phyloP scores from a whole-genome alignment of 1,140 invertebrate genomes.

The Diplogasteroides magnus region DNA sequence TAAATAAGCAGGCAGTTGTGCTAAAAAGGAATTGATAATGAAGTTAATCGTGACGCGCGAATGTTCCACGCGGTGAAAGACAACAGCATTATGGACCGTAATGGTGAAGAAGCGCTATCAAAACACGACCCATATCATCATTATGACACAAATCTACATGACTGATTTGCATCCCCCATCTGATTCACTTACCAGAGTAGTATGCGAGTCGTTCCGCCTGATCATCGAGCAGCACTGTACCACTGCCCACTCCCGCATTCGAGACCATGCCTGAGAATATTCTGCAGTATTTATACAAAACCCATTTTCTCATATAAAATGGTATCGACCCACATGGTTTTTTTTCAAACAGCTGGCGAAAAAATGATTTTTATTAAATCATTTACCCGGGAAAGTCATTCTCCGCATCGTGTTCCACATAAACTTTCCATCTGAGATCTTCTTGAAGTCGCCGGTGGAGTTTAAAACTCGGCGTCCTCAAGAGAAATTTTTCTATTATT shows the following conservation, averaged over 20 bases:
- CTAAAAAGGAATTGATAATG: conserved; percentile 46
- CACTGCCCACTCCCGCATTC: conserved; percentile 35
- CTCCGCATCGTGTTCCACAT: conserved; percentile 43
- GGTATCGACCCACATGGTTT: too few species aligned
- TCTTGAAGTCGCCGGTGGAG: conserved; percentile 33
- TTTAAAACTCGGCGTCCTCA: conserved; percentile 18
- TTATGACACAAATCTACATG: too few species aligned
- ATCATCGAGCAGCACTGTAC: conserved; percentile 42
- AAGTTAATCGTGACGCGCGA: conserved; percentile 44
- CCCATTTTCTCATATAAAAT: too few species aligned
- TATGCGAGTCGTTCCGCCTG: conserved; percentile 39
- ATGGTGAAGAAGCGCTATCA: too few species aligned
- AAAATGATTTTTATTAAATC: conserved; percentile 1
- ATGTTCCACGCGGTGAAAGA: too few species aligned
- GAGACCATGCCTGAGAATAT: conserved; percentile 33
- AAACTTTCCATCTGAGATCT: conserved; percentile 10
- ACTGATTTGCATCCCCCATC: too few species aligned
- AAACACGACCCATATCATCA: conserved; percentile 44
- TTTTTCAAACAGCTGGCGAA: too few species aligned
- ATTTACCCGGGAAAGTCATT: conserved; percentile 34
- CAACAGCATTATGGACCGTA: too few species aligned
- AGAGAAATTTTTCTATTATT: too few species aligned
- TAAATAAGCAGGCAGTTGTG: background rate
- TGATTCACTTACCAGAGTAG: conserved; percentile 36
- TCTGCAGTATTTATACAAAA: conserved; percentile 1